A percentile compares a stretch with the other conserved stretches of the same genome.
Evolutionary conservation across 2,888 invertebrate genomes (phyloP).

Genomic region (Mythimna ferrago): DNA sequence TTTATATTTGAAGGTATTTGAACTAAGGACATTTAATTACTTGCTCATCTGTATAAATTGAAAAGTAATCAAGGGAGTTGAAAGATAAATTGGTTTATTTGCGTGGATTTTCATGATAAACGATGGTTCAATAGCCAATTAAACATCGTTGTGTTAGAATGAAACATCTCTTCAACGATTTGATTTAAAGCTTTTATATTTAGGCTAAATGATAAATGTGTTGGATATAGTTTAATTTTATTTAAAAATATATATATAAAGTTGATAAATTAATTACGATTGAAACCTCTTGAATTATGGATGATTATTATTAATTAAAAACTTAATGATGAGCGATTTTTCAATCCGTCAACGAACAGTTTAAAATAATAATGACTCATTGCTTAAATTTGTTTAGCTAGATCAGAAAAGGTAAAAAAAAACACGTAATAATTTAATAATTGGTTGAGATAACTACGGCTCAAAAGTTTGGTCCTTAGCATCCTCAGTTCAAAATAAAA

Average conservation of each 20-base stretch:
- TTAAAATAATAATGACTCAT: no score
- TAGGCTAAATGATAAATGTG: neutral
- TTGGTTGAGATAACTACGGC: no score
- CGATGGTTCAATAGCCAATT: conserved; percentile 8
- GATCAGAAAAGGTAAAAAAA: no score
- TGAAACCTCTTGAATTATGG: neutral
- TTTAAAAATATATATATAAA: neutral
- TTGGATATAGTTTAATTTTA: neutral
- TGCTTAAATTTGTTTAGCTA: no score
- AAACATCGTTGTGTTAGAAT: neutral
- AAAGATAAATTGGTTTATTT: conserved; percentile 10
- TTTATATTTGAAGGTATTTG: conserved; percentile 9
- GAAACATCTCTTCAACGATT: neutral
- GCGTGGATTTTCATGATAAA: conserved; percentile 9
- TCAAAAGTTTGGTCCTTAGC: no score
- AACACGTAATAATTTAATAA: no score
- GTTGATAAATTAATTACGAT: neutral
- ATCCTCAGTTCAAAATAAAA: no score
- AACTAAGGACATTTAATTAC: conserved; percentile 5
- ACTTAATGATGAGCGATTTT: no score
- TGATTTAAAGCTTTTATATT: neutral
- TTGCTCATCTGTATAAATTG: conserved; percentile 24
- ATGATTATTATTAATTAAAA: no score
- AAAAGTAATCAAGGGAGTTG: conserved; percentile 15
- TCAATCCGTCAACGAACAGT: no score